These are phyloP conservation scores for Rhodeus uyekii DNA, from an alignment of 2,797 vertebrate genomes.

Conservation along the genomic window DNA sequence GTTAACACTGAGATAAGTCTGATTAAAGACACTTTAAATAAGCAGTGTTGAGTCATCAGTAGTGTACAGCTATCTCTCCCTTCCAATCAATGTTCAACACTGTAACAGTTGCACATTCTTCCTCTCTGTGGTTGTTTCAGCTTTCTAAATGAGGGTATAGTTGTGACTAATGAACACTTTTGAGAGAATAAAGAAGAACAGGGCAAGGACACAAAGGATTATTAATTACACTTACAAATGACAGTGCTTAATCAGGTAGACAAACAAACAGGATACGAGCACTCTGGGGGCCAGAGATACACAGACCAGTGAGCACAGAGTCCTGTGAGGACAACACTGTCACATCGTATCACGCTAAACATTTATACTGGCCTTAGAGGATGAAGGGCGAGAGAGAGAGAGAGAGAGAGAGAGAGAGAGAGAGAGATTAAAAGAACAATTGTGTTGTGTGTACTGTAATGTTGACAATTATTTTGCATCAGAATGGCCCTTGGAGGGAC, in stretches of 20 bases:
- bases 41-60: constrained; percentile 16
- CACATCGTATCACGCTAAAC: constrained; percentile 25
- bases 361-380: constrained; percentile 46
- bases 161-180: constrained; percentile 18
- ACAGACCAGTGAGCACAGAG: constrained; percentile 26
- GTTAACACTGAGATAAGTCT: constrained; percentile 6
- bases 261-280: constrained; percentile 43
- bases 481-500: neutral
- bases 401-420: neutral
- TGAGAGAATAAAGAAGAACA: constrained; percentile 40
- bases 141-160: neutral
- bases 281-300: constrained; percentile 48
- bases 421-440: neutral
- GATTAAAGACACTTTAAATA: constrained; percentile 21
- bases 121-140: neutral
- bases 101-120: neutral
- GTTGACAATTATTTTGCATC: neutral
- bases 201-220: constrained; percentile 26
- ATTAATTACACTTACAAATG: constrained; percentile 59
- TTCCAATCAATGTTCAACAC: neutral
- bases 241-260: constrained; percentile 56
- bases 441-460: neutral
- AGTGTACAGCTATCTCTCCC: neutral
- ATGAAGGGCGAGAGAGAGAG: constrained; percentile 14
- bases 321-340: constrained; percentile 38